Evolutionary conservation across 2,888 invertebrate genomes (phyloP), one percentile per base, ranked within the genome.

Genomic region (Standfussiana lucernea): DNA sequence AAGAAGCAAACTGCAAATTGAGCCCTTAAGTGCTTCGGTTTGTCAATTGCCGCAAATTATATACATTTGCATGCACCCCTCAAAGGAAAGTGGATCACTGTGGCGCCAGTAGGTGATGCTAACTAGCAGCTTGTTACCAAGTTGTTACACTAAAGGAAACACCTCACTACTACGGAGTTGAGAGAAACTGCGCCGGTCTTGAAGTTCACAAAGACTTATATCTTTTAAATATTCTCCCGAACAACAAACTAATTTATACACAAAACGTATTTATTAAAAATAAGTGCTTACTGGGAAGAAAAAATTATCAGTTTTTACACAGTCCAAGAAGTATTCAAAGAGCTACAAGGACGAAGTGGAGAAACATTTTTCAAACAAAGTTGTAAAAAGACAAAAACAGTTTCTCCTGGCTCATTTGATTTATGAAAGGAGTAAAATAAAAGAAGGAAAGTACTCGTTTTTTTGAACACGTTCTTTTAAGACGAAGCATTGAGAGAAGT

Each of bases 351-450:
- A 75, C 68, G 71, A 61, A 80, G 68, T 70, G 64, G 32, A 76
- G 77, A 79, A 86, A 84, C 86, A 82, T 85, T 88, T 80, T 80
- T 83, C 83, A 77, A 82, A 80, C 77, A 75, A 83, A 83, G 72
- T 87, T 81, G 76, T 78, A 85, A 85, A 83, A 86, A 80, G 75
- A 85, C 80, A 75, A 78, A 80, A 86, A 75, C 75, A 11, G 74
- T 79, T 77, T 68, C 68, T 75, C 69, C 71, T 77, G 53, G 64
- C 77, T 79, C 84, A 87, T 85, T 88, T 88, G 86, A 88, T 87
- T 88, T 87, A 88, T 84, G 83, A 80, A 85, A 79, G 78, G 66
- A 83, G 77, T 84, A 76, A 80, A 81, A 82, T 82, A 84, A 85
- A 79, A 32, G 56, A 71, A 71, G 62, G 77, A 66, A 83, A 83